Base-by-base conservation (phyloP, 2,888 invertebrate genomes). In the Drosophila siamana region DNA sequence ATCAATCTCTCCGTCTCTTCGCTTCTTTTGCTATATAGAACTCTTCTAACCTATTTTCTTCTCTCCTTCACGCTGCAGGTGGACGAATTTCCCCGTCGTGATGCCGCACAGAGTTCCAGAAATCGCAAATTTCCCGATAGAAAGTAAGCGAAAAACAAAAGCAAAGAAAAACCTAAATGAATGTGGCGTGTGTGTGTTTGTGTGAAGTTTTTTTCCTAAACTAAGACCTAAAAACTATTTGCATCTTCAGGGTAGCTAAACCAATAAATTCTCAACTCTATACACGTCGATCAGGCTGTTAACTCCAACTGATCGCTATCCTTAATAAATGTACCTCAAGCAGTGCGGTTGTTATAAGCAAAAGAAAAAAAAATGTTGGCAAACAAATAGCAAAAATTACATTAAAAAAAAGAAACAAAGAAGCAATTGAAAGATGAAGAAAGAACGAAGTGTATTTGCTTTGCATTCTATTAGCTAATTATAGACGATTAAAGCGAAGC, bases 41-140 rank as follows among this genome's bases (percentile, higher is more conserved):
- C n/a, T 38, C 19, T 19, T 19, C 19, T 47, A 33, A 33, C 30
- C 30, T 9, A 4, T 30, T 30, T 30, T 4, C 4, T 11, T 11
- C 11, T 11, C n/a, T 33, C 4, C 60, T 43, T 11, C 28, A 8
- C 87, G 56, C 13, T 38, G 2, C 61, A 91, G 90, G 38, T 78
- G 80, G 91, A 91, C 52, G 91, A 91, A 62, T 91, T 91, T 59
- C 91, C 91, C 3, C 88, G 91, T 16, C 91, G 91, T 46, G 91
- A 91, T 73, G 84, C 78, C 41, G 71, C 86, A 38, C 86, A 87
- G 44, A 90, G 87, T 84, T 81, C 88, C 57, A 84, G 89, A 68
- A 89, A 78, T 80, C 89, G 86, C 36, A 89, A 89, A 75, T 90
- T 90, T 65, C 90, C 90, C 69, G 90, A 91, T 74, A 85, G 90